These are phyloP conservation scores for Tinamus major DNA, from an alignment of 2,797 vertebrate species.

Conservation along the genomic window DNA sequence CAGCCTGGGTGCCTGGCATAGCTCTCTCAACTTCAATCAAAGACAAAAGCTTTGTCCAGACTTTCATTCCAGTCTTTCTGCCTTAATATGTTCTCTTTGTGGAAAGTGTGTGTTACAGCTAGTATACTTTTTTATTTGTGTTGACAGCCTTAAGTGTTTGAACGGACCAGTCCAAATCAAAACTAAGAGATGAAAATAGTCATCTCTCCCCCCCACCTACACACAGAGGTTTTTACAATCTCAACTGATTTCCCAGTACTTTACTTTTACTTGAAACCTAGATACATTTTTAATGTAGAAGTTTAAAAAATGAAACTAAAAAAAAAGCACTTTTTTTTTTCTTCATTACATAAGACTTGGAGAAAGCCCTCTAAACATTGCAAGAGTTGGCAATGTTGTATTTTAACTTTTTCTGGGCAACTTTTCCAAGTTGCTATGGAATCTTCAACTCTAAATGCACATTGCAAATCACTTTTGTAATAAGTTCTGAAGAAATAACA, in stretches of 20 bases:
- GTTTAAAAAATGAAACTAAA: background rate
- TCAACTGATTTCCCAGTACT: background rate
- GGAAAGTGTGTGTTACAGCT: background rate
- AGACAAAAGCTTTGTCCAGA: slow-evolving; percentile 3
- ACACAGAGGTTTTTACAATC: background rate
- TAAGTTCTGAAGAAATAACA: background rate
- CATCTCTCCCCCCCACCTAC: fast-evolving
- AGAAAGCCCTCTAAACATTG: background rate
- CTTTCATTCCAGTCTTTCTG: background rate
- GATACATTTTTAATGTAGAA: background rate
- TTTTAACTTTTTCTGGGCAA: background rate
- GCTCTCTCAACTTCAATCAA: background rate
- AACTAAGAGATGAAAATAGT: background rate
- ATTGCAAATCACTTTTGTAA: background rate
- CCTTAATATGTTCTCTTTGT: background rate
- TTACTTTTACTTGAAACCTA: background rate
- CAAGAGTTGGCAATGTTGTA: background rate
- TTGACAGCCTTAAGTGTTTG: background rate
- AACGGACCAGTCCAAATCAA: background rate
- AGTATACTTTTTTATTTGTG: background rate
- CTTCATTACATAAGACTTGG: background rate
- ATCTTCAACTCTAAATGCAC: background rate
- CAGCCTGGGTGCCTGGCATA: background rate
- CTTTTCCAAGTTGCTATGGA: background rate
- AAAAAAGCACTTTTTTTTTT: background rate